phyloP scores from a whole-genome alignment of 2,797 vertebrate species.

The Anguilla pacifica region DNA sequence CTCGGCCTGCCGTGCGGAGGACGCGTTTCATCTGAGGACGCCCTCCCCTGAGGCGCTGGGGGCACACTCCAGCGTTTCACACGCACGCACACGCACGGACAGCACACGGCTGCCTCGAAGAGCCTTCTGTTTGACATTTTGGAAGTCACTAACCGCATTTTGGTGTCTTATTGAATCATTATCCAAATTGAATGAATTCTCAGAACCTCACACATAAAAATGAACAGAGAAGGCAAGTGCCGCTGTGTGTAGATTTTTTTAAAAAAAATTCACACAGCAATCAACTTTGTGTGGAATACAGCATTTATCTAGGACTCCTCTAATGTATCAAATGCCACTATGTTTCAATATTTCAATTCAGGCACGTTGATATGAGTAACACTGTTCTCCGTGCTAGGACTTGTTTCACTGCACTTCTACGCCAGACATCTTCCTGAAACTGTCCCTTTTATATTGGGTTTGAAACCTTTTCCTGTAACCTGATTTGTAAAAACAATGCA shows the following conservation, averaged over 20 bases:
- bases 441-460: background rate
- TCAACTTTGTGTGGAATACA: background rate
- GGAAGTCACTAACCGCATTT: background rate
- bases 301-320: background rate
- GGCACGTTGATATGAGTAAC: background rate
- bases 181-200: background rate
- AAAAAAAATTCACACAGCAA: background rate
- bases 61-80: background rate
- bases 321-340: background rate
- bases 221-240: background rate
- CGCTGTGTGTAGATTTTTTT: background rate
- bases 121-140: background rate
- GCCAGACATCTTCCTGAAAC: background rate
- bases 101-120: background rate
- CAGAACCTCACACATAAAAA: background rate
- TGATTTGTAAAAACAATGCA: background rate
- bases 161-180: too few relatives aligned
- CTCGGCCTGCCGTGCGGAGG: background rate
- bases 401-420: background rate
- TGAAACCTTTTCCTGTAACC: background rate
- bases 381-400: background rate
- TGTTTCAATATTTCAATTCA: background rate
- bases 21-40: background rate
- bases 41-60: background rate
- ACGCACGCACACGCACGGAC: background rate